These are phyloP conservation scores for Oreotrochilus melanogaster DNA, from an alignment of 2,113 vertebrate genomes.

Conservation along the genomic window DNA sequence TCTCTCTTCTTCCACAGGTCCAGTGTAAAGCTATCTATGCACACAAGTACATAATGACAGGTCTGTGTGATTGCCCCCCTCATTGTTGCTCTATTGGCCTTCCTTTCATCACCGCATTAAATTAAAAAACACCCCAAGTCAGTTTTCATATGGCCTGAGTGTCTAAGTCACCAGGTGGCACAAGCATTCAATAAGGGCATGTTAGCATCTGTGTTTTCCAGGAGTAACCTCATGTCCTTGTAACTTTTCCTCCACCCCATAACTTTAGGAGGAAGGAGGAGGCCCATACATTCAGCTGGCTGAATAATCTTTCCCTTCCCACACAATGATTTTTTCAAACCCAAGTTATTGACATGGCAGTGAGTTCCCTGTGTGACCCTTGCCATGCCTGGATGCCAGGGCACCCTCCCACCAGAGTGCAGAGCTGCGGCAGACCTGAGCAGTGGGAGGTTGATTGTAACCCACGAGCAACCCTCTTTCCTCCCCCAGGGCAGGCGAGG, in stretches of 20 bases:
- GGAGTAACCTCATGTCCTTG: background rate
- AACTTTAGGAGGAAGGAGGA: background rate
- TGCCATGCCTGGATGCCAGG: background rate
- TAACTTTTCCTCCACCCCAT: background rate
- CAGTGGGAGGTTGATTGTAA: background rate
- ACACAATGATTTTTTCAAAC: background rate
- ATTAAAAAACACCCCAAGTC: background rate
- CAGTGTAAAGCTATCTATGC: background rate
- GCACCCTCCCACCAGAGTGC: background rate
- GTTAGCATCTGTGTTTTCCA: background rate
- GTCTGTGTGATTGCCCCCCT: background rate
- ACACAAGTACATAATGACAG: background rate
- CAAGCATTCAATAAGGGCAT: background rate
- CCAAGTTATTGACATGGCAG: background rate
- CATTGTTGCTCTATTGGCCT: background rate
- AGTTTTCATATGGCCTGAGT: background rate
- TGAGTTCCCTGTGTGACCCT: background rate
- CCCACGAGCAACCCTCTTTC: background rate
- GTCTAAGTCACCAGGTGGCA: background rate
- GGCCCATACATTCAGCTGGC: accelerated
- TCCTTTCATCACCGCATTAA: background rate
- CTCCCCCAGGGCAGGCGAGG: background rate
- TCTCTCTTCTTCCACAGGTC: background rate
- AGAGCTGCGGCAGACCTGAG: background rate
- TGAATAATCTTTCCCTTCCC: background rate